phyloP scores from a whole-genome alignment of 1,140 invertebrate genomes.

The Teleogryllus occipitalis region DNA sequence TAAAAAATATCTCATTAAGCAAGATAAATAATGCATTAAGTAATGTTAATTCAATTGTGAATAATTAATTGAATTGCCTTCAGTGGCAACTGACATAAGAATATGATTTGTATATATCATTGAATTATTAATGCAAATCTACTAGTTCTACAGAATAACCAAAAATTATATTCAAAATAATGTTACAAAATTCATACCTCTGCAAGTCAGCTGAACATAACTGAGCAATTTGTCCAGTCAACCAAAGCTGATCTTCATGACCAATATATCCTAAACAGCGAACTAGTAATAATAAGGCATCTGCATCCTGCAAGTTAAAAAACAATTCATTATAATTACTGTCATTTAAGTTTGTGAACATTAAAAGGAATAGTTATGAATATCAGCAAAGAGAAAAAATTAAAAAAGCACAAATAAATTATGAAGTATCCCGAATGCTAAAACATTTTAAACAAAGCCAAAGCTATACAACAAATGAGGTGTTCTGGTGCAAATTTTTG shows the following conservation, averaged over 20 bases:
- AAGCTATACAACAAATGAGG: too few species aligned
- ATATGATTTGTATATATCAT: too few species aligned
- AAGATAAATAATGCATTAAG: too few species aligned
- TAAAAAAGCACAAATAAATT: not conserved
- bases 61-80: too few species aligned
- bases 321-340: not conserved
- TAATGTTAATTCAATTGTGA: too few species aligned
- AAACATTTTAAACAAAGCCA: conserved; percentile 9
- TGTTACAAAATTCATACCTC: not conserved
- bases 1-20: too few species aligned
- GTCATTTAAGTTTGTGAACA: not conserved
- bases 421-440: not conserved
- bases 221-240: conserved; percentile 34
- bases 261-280: conserved; percentile 37
- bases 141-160: too few species aligned
- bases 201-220: conserved; percentile 30
- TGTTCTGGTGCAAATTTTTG: too few species aligned
- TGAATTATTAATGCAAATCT: too few species aligned
- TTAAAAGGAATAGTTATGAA: not conserved
- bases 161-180: not conserved
- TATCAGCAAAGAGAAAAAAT: too few species aligned
- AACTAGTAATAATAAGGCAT: conserved; percentile 30
- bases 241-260: conserved; percentile 36
- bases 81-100: too few species aligned
- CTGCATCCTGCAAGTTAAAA: conserved; percentile 26